Percentiles rank a stretch among this genome's conserved stretches.
These are phyloP conservation scores for Pelodiscus sinensis DNA, from an alignment of 2,113 vertebrate species.

Conservation along the genomic window DNA sequence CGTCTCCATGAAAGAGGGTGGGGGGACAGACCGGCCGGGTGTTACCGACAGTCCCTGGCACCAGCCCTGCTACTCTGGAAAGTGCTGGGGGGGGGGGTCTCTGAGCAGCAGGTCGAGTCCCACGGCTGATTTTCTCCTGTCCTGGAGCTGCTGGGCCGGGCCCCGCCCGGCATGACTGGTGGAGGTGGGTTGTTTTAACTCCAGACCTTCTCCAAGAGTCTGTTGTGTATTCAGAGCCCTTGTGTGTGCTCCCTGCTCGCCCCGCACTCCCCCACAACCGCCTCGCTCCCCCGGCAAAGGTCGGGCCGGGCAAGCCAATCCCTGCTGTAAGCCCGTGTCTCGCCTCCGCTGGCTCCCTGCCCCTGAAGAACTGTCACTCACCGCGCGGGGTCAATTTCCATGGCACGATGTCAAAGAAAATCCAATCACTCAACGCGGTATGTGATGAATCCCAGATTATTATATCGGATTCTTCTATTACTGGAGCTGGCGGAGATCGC, in stretches of 20 bases:
- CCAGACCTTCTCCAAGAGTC: background rate
- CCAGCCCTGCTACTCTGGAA: background rate
- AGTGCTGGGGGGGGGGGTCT: background rate
- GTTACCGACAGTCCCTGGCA: background rate
- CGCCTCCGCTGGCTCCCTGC: background rate
- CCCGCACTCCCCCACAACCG: background rate
- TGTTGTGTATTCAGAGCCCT: background rate
- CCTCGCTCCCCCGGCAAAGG: background rate
- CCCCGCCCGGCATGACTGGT: background rate
- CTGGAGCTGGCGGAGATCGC: background rate
- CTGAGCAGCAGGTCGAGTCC: background rate
- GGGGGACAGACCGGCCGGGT: background rate
- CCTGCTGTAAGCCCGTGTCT: background rate
- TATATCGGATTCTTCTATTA: conserved; percentile 56
- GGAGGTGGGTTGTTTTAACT: background rate
- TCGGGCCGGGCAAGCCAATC: conserved; percentile 11
- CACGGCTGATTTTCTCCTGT: background rate
- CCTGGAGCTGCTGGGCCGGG: background rate
- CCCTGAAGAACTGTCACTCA: conserved; percentile 61
- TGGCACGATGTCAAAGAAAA: conserved; percentile 66
- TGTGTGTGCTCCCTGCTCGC: background rate
- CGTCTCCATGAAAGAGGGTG: no score
- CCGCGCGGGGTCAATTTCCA: conserved; percentile 55
- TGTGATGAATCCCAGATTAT: conserved; percentile 59
- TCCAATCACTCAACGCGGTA: conserved; percentile 61